These are phyloP conservation scores for Scrobipalpa costella DNA, from an alignment of 2,888 invertebrate genomes.

Conservation along the genomic window DNA sequence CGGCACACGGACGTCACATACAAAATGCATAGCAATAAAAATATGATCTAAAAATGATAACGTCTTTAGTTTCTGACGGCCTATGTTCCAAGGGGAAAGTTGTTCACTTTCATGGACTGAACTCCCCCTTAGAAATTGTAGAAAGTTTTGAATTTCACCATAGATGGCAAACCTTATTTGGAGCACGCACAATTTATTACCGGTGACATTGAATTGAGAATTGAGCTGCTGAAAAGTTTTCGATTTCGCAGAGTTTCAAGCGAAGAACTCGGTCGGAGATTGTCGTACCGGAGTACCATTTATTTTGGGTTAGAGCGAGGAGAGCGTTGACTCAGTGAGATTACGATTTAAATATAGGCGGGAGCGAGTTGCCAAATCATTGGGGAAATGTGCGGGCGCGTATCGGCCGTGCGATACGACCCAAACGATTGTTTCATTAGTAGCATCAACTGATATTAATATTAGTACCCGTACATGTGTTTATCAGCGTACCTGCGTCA, in stretches of 20 bases:
- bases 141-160: too few relatives aligned
- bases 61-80: too few relatives aligned
- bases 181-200: background rate
- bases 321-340: conserved; percentile 79
- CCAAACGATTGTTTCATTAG: conserved; percentile 54
- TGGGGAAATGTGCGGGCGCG: conserved; percentile 64
- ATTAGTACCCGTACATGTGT: background rate
- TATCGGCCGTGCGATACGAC: conserved; percentile 47
- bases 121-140: too few relatives aligned
- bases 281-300: conserved; percentile 66
- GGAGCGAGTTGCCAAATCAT: conserved; percentile 78
- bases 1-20: too few relatives aligned
- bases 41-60: too few relatives aligned
- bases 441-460: background rate
- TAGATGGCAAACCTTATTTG: background rate
- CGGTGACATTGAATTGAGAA: conserved; percentile 5
- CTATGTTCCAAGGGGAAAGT: too few relatives aligned
- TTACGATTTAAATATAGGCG: conserved; percentile 79
- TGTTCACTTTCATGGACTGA: too few relatives aligned
- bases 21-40: too few relatives aligned
- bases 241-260: background rate
- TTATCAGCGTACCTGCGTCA: background rate
- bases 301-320: conserved; percentile 70
- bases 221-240: background rate
- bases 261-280: conserved; percentile 16